These are phyloP conservation scores for Tringa solitaria DNA, from an alignment of 2,113 vertebrate species.

Conservation along the genomic window DNA sequence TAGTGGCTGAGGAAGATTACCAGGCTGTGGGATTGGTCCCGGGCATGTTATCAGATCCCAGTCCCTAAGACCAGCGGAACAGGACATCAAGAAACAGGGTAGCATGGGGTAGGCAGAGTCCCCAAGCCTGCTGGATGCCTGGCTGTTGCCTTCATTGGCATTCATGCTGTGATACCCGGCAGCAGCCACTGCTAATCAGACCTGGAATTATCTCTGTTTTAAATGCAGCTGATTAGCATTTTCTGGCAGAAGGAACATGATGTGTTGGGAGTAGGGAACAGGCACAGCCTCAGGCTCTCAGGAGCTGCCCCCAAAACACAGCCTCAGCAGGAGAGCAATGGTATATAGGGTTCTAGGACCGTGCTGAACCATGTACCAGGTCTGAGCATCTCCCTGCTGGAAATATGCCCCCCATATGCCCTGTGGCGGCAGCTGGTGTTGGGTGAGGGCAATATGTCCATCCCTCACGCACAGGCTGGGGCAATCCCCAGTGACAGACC, in stretches of 20 bases:
- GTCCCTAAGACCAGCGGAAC: not conserved
- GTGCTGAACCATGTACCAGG: fast-evolving
- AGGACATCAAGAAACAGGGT: not conserved
- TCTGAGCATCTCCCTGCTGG: not conserved
- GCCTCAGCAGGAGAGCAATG: not conserved
- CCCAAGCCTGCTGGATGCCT: fast-evolving
- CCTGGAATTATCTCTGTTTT: conserved; percentile 54
- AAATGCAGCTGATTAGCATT: conserved; percentile 44
- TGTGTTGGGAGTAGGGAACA: not conserved
- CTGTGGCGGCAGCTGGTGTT: not conserved
- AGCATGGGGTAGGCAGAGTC: not conserved
- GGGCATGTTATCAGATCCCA: not conserved
- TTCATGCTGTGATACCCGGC: not conserved
- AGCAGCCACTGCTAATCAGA: conserved; percentile 51
- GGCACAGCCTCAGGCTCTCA: not conserved
- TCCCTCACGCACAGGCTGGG: too few relatives aligned
- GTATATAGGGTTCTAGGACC: not conserved
- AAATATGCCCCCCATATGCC: fast-evolving
- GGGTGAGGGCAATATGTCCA: not conserved
- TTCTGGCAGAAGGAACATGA: conserved; percentile 20
- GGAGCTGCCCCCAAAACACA: not conserved
- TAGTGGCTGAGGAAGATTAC: not conserved
- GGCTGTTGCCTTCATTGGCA: not conserved
- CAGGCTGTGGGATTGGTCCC: not conserved
- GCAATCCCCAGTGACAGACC: not conserved